Base-by-base conservation (phyloP, 1,140 invertebrate species). In the Megalonaias nervosa region DNA sequence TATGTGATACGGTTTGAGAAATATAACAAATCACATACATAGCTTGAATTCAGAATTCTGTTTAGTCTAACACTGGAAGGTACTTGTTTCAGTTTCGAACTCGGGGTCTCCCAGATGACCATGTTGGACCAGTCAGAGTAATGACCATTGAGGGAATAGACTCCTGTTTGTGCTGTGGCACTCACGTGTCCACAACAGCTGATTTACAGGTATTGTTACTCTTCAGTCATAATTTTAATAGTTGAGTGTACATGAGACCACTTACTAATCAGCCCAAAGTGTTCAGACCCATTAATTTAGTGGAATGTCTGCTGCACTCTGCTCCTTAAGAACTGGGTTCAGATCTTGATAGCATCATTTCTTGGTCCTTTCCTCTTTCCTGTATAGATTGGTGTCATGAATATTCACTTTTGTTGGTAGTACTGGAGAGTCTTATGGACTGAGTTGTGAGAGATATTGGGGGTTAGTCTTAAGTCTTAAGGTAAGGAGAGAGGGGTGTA, bases 141-240 rank as follows among this genome's bases (percentile, higher is more conserved):
- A 93, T 96, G n/a, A 93, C 92, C 58, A 91, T 91, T 62, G 85
- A 91, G 56, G 89, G 84, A 5, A 87, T 96, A 64, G 95, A 96
- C 80, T 92, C 93, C 58, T 96, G 95, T 85, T 94, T 96, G 92
- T 97, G 96, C 89, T 97, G 96, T 91, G 96, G 96, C 26, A 97
- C 96, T 1, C 96, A 97, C 91, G 94, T 96, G 3, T 92, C 92
- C 5, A 96, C 95, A 90, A 90, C 96, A 57, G 92, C 93, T 80
- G 94, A 97, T 86, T 90, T 97, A 64, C 96, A 97, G 92, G 93
- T 93, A 84, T 67, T 71, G 60, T 67, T 16, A 6, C 26, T 58
- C 31, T 65, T 26, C 56, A 38, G 23, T 68, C 2, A 31, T 38
- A 13, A 55, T 55, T 38, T 68, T 55, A 68, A 1, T 16, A 23